These are phyloP conservation scores for Drosophila phalerata DNA, from an alignment of 2,888 invertebrate species.

Conservation along the genomic window DNA sequence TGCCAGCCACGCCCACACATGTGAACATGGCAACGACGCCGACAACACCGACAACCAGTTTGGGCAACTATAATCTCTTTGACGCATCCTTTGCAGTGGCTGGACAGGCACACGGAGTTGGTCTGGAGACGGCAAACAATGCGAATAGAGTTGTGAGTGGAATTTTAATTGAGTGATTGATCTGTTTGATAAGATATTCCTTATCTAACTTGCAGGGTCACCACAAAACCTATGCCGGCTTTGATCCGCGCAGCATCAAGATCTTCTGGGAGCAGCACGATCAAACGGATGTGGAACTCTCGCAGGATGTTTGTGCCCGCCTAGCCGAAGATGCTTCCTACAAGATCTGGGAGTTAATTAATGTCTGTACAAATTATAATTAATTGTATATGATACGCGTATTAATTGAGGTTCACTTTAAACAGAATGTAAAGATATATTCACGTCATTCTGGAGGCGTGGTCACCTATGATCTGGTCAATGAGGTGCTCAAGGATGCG, in stretches of 20 bases:
- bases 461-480: slow-evolving; percentile 84
- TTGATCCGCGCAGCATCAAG: slow-evolving; percentile 83
- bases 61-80: slow-evolving; percentile 68
- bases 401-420: not conserved
- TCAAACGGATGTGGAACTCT: slow-evolving; percentile 83
- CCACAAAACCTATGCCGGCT: slow-evolving; percentile 82
- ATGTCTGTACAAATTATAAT: slow-evolving; percentile 66
- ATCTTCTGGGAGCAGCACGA: slow-evolving; percentile 86
- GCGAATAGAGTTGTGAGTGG: slow-evolving; percentile 36
- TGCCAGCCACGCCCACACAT: slow-evolving; percentile 56
- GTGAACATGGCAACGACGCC: slow-evolving; percentile 72
- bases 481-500: slow-evolving; percentile 84
- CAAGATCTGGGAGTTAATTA: slow-evolving; percentile 85
- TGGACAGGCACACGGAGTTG: slow-evolving; percentile 41
- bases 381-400: not conserved
- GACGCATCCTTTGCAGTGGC: slow-evolving; percentile 69
- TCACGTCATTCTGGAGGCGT: slow-evolving; percentile 84
- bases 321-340: slow-evolving; percentile 85
- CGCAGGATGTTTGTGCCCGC: slow-evolving; percentile 82
- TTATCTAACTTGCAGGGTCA: slow-evolving; percentile 61
- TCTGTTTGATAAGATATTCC: not conserved
- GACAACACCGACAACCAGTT: slow-evolving; percentile 74
- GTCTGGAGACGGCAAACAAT: slow-evolving; percentile 54
- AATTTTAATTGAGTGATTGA: not conserved
- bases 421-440: slow-evolving; percentile 85